phyloP scores from a whole-genome alignment of 2,797 vertebrate genomes.

The Pangasius sanitwongsei region DNA sequence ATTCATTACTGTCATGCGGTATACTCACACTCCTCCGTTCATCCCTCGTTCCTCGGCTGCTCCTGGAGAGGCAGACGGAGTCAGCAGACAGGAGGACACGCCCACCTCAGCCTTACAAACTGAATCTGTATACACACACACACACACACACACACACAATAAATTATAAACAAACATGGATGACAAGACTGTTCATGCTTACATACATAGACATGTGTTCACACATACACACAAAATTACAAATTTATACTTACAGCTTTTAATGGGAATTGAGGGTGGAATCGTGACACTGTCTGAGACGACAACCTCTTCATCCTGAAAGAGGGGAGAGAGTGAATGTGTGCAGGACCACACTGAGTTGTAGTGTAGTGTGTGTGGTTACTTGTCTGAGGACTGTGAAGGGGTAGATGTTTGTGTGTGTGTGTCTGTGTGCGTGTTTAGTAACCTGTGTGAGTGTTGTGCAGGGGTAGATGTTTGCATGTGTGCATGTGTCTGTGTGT shows the following conservation, averaged over 20 bases:
- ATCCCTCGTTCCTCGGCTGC: conserved; percentile 70
- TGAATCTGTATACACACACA: conserved; percentile 7
- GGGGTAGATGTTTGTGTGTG: not conserved
- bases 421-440: not conserved
- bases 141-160: not conserved
- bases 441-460: not conserved
- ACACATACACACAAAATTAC: not conserved
- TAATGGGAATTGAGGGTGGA: conserved; percentile 29
- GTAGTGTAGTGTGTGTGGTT: not conserved
- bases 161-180: not conserved
- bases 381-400: not conserved
- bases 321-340: not conserved
- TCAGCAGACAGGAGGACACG: conserved; percentile 77
- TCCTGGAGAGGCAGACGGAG: conserved; percentile 75
- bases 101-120: conserved; percentile 68
- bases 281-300: conserved; percentile 23
- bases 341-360: not conserved
- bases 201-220: not conserved
- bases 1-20: not conserved
- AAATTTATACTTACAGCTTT: conserved; percentile 42
- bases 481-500: not conserved
- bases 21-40: conserved; percentile 72
- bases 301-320: conserved; percentile 22
- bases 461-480: not conserved
- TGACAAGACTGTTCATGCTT: not conserved